These are phyloP conservation scores for Barnardius zonarius DNA, from an alignment of 2,113 vertebrate genomes.

Conservation along the genomic window DNA sequence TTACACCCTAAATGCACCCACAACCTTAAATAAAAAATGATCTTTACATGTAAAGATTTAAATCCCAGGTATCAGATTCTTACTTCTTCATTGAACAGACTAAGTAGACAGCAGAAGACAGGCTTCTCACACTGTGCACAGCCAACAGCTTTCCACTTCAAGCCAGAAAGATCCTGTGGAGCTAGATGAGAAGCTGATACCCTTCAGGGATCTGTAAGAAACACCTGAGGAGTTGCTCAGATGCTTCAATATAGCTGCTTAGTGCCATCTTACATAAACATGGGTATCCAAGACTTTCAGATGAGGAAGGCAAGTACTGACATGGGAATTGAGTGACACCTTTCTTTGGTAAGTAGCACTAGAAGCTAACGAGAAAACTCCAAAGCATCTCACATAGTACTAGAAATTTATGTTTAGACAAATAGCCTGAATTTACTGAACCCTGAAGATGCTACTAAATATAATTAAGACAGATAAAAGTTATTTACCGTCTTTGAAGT, in stretches of 20 bases:
- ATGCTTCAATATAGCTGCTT: not conserved
- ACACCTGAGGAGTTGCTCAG: not conserved
- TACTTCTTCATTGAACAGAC: not conserved
- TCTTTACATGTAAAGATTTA: not conserved
- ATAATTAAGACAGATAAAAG: not conserved
- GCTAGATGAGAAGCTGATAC: not conserved
- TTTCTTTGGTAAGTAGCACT: not conserved
- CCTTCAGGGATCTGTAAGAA: not conserved
- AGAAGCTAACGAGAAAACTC: not conserved
- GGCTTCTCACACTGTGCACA: not conserved
- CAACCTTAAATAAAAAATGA: not conserved
- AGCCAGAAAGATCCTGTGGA: not conserved
- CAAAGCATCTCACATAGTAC: not conserved
- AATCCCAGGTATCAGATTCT: not conserved
- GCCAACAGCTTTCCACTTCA: not conserved
- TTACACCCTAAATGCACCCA: not conserved
- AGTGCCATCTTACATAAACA: not conserved
- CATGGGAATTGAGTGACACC: not conserved
- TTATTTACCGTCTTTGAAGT: conserved; percentile 86
- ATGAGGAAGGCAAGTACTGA: not conserved
- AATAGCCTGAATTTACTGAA: not conserved
- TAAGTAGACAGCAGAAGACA: not conserved
- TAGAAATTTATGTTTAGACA: not conserved
- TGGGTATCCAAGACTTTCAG: not conserved
- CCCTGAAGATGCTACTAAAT: not conserved